Evolutionary conservation across 1,140 invertebrate species (phyloP).

Genomic region (Anastrepha obliqua): DNA sequence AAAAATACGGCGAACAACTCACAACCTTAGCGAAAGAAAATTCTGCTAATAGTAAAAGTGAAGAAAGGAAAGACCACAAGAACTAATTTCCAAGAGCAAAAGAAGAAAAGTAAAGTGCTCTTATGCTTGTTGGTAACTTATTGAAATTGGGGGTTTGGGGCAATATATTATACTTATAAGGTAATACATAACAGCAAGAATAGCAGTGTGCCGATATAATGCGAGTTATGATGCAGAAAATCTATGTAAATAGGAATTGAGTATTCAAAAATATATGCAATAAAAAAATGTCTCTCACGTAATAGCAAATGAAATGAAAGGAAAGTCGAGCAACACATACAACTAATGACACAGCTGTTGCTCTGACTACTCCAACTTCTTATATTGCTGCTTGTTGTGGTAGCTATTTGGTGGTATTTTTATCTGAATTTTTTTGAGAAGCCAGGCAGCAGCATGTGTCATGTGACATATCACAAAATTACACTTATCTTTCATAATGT

Average conservation of each 20-base stretch:
- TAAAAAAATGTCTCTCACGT: constrained; percentile 65
- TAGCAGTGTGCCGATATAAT: not conserved
- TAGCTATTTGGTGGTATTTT: not conserved
- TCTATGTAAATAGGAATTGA: not conserved
- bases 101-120: not conserved
- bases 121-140: not conserved
- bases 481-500: constrained; percentile 54
- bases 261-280: not conserved
- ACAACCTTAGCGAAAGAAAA: not conserved
- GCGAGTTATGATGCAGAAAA: not conserved
- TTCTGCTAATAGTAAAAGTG: not conserved
- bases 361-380: not conserved
- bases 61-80: not conserved
- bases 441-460: constrained; percentile 15
- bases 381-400: constrained; percentile 1
- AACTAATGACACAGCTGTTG: not conserved
- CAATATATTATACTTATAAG: too few relatives aligned
- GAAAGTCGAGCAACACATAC: constrained; percentile 56
- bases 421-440: not conserved
- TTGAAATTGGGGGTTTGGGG: not conserved
- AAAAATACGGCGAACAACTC: too few relatives aligned
- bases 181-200: not conserved
- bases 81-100: not conserved
- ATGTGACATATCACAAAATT: constrained; percentile 33
- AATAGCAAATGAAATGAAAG: constrained; percentile 62